Evolutionary conservation across 2,113 vertebrate genomes (phyloP).

Genomic region (Tamias sibiricus): DNA sequence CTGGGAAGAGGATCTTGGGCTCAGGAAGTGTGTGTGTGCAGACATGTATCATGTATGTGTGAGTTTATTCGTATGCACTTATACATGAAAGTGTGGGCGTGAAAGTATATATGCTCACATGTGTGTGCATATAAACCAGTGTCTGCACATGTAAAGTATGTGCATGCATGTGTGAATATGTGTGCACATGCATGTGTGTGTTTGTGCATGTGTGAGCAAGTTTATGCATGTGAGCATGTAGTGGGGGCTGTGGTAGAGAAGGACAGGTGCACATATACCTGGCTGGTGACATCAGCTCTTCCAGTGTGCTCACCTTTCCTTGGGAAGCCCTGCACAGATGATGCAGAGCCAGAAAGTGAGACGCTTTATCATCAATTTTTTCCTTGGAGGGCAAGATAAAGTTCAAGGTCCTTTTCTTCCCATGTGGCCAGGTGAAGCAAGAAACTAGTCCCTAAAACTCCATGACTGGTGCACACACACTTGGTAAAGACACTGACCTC

Average conservation of each 20-base stretch:
- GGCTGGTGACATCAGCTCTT: background rate
- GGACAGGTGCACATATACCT: background rate
- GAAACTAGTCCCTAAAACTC: background rate
- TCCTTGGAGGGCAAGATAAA: background rate
- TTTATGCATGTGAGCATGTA: background rate
- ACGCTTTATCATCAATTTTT: background rate
- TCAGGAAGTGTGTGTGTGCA: background rate
- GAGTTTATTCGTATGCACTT: background rate
- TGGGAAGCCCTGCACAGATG: background rate
- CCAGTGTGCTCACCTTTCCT: background rate
- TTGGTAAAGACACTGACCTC: background rate
- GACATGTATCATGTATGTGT: background rate
- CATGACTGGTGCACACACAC: too few species aligned
- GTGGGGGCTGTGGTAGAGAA: background rate
- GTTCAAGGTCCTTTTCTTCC: background rate
- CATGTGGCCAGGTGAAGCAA: background rate
- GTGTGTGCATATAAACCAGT: too few species aligned
- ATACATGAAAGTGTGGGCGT: too few species aligned
- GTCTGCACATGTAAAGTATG: background rate
- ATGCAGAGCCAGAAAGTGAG: background rate
- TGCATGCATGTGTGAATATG: background rate
- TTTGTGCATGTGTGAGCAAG: background rate
- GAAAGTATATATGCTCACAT: too few species aligned
- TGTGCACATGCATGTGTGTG: background rate
- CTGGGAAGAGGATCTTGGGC: background rate